Base-by-base conservation (phyloP, 1,140 invertebrate genomes). In the Battus philenor region DNA sequence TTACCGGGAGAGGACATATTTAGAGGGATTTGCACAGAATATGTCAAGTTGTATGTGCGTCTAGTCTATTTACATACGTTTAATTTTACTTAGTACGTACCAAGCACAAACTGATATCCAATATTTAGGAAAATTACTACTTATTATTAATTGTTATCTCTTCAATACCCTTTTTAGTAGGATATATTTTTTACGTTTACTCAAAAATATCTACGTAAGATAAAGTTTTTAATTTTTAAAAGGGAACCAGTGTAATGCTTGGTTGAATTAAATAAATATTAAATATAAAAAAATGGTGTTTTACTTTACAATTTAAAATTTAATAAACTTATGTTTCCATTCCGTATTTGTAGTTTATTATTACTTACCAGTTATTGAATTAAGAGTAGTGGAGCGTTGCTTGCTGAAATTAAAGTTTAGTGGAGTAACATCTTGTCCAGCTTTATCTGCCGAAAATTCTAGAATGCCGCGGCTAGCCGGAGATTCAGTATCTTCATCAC, bases 401-500 rank as follows among this genome's bases (percentile, higher is more conserved):
- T 91, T 90, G 45, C 90, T 90, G 72, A 96, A 96, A 61, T 94
- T 91, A 47, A 95, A 89, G 77, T 94, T 94, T 36, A 94, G 87
- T 4, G 95, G 95, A 5, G 94, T 95, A 6, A 96, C 93, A 73
- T 97, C 95, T 68, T 92, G 91, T 4, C 95, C 95, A 0, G 94
- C 95, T 83, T 96, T 96, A 32, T 95, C 93, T 1, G 95, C 93
- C 24, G 92, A 93, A 79, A 97, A 95, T 70, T 97, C 95, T 13
- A 97, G 67, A 59, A 93, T 93, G 15, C 92, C 92, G 47, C 91
- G 90, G 18, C 91, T 91, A 20, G 75, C 73, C 4, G 83, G 82
- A 1, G 83, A 82, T 41, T 87, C 85, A 2, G 83, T 85, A 32
- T 86, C 84, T 39, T 86, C 84, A 44, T 87, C 84, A n/a, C 81